Evolutionary conservation across 2,888 invertebrate species (phyloP).

Genomic region (Polydrusus pterygomalis): DNA sequence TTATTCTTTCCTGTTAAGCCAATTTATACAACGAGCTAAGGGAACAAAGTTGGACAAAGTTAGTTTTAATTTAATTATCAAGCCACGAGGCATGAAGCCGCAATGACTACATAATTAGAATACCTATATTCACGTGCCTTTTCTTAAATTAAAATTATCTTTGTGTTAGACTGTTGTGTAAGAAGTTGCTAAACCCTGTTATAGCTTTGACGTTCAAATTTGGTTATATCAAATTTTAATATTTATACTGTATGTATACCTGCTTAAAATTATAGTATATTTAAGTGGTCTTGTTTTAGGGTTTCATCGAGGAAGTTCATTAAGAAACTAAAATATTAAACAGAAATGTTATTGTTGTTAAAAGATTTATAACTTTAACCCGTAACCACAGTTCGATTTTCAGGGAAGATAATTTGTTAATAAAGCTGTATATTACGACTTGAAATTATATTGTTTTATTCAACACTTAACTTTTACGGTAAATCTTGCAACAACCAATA

Average conservation of each 20-base stretch:
- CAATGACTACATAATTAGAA: constrained; percentile 32
- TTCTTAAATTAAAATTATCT: constrained; percentile 24
- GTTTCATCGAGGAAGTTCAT: background rate
- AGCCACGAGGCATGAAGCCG: constrained; percentile 27
- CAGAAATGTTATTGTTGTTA: too few relatives aligned
- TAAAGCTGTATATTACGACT: too few relatives aligned
- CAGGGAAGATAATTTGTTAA: too few relatives aligned
- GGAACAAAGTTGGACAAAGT: constrained; percentile 31
- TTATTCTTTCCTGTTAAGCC: constrained; percentile 37
- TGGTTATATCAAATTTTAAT: background rate
- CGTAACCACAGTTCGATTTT: too few relatives aligned
- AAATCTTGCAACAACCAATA: too few relatives aligned
- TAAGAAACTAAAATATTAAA: too few relatives aligned
- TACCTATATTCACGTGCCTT: constrained; percentile 25
- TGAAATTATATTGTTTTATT: too few relatives aligned
- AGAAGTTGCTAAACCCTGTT: constrained; percentile 5
- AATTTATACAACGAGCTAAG: constrained; percentile 35
- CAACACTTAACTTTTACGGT: too few relatives aligned
- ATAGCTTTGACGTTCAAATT: constrained; percentile 1
- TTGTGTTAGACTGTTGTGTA: constrained; percentile 4
- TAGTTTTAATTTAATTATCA: constrained; percentile 43
- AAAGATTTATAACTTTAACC: too few relatives aligned
- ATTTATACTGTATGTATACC: background rate
- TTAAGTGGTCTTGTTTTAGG: background rate
- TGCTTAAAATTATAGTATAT: constrained; percentile 5